Conservation (phyloP, 1,140 invertebrate species). For the Solenopsis invicta region DNA sequence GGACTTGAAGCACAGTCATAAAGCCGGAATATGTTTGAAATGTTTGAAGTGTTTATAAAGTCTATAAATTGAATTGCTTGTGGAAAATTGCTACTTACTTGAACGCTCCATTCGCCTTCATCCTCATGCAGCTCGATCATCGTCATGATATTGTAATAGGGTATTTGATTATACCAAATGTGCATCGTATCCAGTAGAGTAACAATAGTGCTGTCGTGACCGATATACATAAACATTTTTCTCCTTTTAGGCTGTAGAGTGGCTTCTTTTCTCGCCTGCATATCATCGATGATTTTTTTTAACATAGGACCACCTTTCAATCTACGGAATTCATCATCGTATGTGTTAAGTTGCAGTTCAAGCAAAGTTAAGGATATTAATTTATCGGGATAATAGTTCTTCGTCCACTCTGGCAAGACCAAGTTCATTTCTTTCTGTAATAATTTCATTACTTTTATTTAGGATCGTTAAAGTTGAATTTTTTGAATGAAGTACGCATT, state of each 20-base stretch:
- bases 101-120: constrained; percentile 86
- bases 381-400: constrained; percentile 89
- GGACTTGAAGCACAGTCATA: too few relatives aligned
- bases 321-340: constrained; percentile 88
- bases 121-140: constrained; percentile 92
- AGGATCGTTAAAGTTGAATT: background rate
- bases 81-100: constrained; percentile 79
- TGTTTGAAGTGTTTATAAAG: background rate
- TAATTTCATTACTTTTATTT: background rate
- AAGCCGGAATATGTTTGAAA: too few relatives aligned
- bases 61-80: background rate
- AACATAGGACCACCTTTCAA: constrained; percentile 89
- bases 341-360: constrained; percentile 89
- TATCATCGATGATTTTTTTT: constrained; percentile 89
- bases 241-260: constrained; percentile 85
- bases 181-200: constrained; percentile 90
- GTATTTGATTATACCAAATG: constrained; percentile 91
- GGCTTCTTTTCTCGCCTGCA: constrained; percentile 86
- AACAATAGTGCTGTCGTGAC: constrained; percentile 92
- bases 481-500: background rate
- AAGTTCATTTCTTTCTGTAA: constrained; percentile 87
- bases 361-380: constrained; percentile 87
- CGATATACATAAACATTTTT: constrained; percentile 91
- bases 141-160: constrained; percentile 90
- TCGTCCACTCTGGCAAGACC: constrained; percentile 89